A percentile compares a stretch with the other conserved stretches of the same genome.
Evolutionary conservation across 92 coral and sea anemone species (phyloP).

Genomic region (Umimayanthus kanabou): DNA sequence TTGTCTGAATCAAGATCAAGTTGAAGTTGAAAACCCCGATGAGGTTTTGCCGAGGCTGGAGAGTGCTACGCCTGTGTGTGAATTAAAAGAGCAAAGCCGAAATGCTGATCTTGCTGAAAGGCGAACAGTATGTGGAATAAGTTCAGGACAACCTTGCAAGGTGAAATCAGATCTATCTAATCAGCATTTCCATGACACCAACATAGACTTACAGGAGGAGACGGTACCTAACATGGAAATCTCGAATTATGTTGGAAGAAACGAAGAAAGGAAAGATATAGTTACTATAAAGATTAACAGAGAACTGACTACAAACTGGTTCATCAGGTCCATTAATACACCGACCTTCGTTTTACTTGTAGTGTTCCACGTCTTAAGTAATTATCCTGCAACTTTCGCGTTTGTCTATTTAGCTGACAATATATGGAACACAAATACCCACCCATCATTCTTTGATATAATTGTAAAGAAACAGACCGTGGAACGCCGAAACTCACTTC

Average conservation of each 20-base stretch:
- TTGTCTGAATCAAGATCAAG: background rate
- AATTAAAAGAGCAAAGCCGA: background rate
- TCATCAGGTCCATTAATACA: background rate
- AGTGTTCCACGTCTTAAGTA: constrained; percentile 1
- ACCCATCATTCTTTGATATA: constrained; percentile 4
- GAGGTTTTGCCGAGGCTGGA: background rate
- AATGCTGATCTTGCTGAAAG: background rate
- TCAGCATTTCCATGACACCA: background rate
- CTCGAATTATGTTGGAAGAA: background rate
- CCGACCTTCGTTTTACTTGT: constrained; percentile 1
- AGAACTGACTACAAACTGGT: constrained; percentile 1
- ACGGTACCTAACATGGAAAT: background rate
- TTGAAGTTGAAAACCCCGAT: background rate
- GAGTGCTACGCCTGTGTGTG: background rate
- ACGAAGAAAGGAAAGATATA: background rate
- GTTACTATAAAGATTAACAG: background rate
- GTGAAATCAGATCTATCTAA: background rate
- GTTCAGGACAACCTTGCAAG: background rate
- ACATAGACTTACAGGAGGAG: background rate
- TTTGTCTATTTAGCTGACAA: constrained; percentile 15
- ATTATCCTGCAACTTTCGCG: background rate
- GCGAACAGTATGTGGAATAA: constrained; percentile 2
- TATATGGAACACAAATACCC: background rate
- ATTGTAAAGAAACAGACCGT: background rate
- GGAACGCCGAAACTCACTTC: background rate